Base-by-base conservation (phyloP, 2,113 vertebrate species). In the Mionectes macconnelli region DNA sequence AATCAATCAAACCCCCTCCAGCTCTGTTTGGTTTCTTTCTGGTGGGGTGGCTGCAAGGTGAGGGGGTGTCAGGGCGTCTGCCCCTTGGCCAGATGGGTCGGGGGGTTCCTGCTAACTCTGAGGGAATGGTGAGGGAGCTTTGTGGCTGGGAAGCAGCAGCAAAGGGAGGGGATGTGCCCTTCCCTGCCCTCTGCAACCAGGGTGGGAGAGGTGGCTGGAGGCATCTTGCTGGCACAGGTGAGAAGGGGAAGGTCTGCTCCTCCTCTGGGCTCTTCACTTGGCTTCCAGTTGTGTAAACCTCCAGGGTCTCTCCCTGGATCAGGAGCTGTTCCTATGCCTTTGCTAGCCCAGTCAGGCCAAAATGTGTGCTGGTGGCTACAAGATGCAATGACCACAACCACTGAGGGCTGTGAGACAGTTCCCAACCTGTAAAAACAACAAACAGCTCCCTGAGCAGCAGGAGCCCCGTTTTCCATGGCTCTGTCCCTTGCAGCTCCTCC, bases 11-110 rank as follows among this genome's bases (percentile, higher is more conserved):
- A 93, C 64, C 57, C 76, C 76, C 83, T 90, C 76, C 27, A 8
- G 62, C 37, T 95, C 80, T n/a, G 59, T 80, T 91, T 87, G 92
- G 33, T 94, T 87, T 93, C 79, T 95, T 96, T 90, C 64, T 15
- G 23, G 7, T 1, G 27, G 76, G 69, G 28, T 30, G 59, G 27
- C 6, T 84, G 67, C 3, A 3, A 63, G 33, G n/a, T 30, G 72
- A 50, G 10, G 79, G 44, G n/a, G 4, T 40, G 25, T 3, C 0
- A 0, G 28, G n/a, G 39, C n/a, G 17, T 30, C 39, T 75, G 62
- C 35, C 28, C 14, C 0, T 0, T 4, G 35, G 49, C 9, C 0
- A 0, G 14, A 5, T 0, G 6, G 6, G 8, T 60, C 40, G 56
- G 37, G 8, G 81, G 22, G 55, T 30, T 60, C 30, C 63, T 55